phyloP scores from a whole-genome alignment of 2,797 vertebrate genomes.

The Xenopus petersii region DNA sequence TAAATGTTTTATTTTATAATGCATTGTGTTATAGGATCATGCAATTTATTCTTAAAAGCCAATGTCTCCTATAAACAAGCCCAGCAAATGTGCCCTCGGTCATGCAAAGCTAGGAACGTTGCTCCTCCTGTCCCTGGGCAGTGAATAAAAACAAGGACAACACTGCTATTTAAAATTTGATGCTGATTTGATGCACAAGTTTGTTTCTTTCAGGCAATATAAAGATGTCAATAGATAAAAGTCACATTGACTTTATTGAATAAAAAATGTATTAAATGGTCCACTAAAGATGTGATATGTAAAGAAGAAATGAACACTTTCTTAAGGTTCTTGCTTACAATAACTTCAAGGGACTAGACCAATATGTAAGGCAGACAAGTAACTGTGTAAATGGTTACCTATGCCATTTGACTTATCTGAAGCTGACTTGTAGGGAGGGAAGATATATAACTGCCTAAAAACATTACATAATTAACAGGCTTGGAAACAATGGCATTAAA shows the following conservation, averaged over 20 bases:
- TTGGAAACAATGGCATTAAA: too few species aligned
- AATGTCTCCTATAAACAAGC: not conserved
- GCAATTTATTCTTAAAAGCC: not conserved
- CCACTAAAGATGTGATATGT: not conserved
- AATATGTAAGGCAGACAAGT: too few species aligned
- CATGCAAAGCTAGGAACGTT: too few species aligned
- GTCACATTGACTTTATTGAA: conserved; percentile 2
- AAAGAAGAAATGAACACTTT: too few species aligned
- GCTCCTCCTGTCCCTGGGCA: conserved; percentile 2
- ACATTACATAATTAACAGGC: too few species aligned
- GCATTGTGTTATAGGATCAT: not conserved
- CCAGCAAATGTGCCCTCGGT: not conserved
- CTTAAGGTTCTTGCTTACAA: too few species aligned
- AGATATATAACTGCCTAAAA: too few species aligned
- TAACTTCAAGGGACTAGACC: too few species aligned
- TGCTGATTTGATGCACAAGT: conserved; percentile 12
- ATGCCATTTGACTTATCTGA: too few species aligned
- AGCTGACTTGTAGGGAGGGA: too few species aligned
- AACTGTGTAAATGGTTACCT: too few species aligned
- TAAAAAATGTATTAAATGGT: not conserved
- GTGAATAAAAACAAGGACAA: not conserved
- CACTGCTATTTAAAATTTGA: conserved; percentile 10
- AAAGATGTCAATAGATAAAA: conserved; percentile 8
- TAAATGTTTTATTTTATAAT: not conserved
- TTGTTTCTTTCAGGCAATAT: conserved; percentile 14